Conservation (phyloP, 2,113 vertebrate species). For the Trogon melanurus region DNA sequence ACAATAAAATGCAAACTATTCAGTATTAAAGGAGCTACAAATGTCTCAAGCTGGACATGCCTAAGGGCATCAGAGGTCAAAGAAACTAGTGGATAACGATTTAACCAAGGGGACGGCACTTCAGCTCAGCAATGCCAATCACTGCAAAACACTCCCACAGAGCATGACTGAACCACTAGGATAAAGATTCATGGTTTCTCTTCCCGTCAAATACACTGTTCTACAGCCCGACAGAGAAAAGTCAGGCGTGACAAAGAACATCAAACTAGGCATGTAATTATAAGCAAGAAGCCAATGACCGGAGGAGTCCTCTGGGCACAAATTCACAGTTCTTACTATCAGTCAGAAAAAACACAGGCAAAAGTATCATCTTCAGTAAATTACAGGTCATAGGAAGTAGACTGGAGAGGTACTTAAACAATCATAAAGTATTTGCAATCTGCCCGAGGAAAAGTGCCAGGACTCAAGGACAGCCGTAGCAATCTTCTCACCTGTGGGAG, state of each 20-base stretch:
- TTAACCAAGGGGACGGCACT: background rate
- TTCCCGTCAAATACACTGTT: background rate
- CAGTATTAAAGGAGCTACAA: background rate
- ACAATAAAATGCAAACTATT: background rate
- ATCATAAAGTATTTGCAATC: background rate
- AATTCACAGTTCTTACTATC: background rate
- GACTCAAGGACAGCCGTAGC: background rate
- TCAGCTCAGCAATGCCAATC: background rate
- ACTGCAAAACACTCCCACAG: background rate
- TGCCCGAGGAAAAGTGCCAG: background rate
- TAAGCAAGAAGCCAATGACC: background rate
- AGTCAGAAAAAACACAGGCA: background rate
- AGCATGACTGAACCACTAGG: background rate
- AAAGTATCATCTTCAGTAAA: background rate
- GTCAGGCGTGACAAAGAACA: background rate
- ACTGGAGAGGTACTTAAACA: background rate
- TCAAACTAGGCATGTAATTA: background rate
- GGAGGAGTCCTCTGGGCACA: background rate
- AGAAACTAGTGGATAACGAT: background rate
- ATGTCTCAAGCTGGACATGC: background rate
- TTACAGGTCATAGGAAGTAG: background rate
- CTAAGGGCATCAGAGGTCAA: background rate
- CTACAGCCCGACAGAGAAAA: background rate
- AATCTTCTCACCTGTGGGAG: background rate
- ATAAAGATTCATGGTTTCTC: background rate